Evolutionary conservation across 2,888 invertebrate genomes (phyloP).

Genomic region (Drosophila stalkeri): DNA sequence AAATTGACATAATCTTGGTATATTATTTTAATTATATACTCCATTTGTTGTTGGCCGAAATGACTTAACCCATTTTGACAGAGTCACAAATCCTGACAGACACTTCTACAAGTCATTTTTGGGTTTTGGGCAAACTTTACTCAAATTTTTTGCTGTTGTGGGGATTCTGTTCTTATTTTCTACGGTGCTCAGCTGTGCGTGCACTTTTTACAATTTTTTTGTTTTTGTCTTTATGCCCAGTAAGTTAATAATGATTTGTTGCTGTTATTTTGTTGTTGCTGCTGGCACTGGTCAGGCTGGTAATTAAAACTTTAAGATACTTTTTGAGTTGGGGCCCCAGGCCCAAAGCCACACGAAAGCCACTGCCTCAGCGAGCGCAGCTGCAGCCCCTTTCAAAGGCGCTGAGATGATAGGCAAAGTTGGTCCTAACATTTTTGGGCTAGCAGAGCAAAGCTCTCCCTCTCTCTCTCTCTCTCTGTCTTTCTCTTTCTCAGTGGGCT

Average conservation of each 20-base stretch:
- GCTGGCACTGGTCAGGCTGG: conserved; percentile 67
- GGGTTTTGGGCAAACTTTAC: conserved; percentile 33
- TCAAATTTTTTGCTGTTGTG: conserved; percentile 33
- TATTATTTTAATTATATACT: not conserved
- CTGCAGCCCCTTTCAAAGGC: conserved; percentile 56
- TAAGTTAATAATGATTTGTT: conserved; percentile 75
- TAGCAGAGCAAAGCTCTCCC: conserved; percentile 28
- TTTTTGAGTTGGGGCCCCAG: conserved; percentile 65
- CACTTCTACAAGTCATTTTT: conserved; percentile 61
- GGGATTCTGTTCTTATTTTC: conserved; percentile 16
- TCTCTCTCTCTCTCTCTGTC: conserved; percentile 2
- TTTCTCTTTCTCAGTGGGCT: conserved; percentile 11
- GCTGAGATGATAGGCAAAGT: conserved; percentile 64
- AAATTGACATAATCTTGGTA: not conserved
- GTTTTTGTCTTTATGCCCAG: conserved; percentile 41
- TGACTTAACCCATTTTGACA: conserved; percentile 57
- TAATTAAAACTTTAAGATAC: conserved; percentile 79
- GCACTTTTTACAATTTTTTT: conserved; percentile 27
- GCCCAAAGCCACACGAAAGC: conserved; percentile 35
- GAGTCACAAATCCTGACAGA: conserved; percentile 30
- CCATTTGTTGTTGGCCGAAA: conserved; percentile 12
- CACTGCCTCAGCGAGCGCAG: conserved; percentile 39
- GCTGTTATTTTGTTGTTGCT: conserved; percentile 41
- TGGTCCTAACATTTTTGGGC: conserved; percentile 47
- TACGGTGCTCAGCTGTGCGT: conserved; percentile 56